phyloP scores from a whole-genome alignment of 2,113 vertebrate species.

The Gopherus evgoodei region DNA sequence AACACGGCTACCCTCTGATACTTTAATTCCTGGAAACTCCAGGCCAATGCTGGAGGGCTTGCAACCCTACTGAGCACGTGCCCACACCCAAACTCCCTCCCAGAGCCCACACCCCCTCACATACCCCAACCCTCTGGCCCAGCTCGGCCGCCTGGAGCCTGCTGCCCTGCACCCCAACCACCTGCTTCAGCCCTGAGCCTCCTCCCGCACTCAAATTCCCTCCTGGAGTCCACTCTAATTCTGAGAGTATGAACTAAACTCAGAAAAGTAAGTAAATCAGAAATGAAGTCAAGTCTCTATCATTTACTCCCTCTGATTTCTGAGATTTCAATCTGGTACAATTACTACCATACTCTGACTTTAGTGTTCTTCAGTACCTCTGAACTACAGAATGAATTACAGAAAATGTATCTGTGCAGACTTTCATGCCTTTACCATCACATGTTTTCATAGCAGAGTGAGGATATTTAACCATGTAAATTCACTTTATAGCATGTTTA shows the following conservation, averaged over 20 bases:
- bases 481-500: neutral
- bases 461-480: neutral
- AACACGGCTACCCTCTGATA: too few relatives aligned
- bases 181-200: too few relatives aligned
- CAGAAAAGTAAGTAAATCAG: neutral
- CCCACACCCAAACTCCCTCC: too few relatives aligned
- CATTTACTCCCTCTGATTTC: neutral
- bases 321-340: neutral
- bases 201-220: too few relatives aligned
- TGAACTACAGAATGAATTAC: neutral
- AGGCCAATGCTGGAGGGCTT: too few relatives aligned
- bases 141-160: too few relatives aligned
- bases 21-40: too few relatives aligned
- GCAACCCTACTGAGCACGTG: too few relatives aligned
- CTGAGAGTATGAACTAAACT: slow-evolving; percentile 26
- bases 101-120: too few relatives aligned
- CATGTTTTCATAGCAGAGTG: neutral
- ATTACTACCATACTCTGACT: neutral
- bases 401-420: neutral
- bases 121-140: too few relatives aligned
- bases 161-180: too few relatives aligned
- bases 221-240: neutral
- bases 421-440: neutral
- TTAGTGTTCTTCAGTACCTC: neutral
- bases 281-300: neutral